Conservation (phyloP, 2,888 invertebrate species). For the Philaethria dido region DNA sequence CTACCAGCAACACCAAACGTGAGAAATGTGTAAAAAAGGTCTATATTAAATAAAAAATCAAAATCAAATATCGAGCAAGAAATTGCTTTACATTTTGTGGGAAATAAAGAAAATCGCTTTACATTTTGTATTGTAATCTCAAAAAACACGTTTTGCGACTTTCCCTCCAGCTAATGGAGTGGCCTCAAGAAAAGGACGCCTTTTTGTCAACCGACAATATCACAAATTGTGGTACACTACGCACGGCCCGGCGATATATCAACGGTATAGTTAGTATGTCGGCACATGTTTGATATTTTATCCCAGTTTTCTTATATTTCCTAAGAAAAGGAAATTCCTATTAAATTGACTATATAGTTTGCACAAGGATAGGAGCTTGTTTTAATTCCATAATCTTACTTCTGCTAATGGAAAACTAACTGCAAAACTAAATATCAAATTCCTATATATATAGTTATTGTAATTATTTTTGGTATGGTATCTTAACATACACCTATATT, state of each 20-base stretch:
- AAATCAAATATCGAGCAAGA: background rate
- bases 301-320: conserved; percentile 13
- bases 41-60: background rate
- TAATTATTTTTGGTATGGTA: too few species aligned
- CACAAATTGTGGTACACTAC: conserved; percentile 59
- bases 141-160: conserved; percentile 58
- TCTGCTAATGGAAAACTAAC: too few species aligned
- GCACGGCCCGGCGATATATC: conserved; percentile 30
- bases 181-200: conserved; percentile 56
- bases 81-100: background rate
- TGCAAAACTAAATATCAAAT: too few species aligned
- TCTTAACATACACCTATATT: too few species aligned
- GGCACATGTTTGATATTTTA: conserved; percentile 11
- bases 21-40: background rate
- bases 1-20: too few species aligned
- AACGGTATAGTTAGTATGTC: conserved; percentile 16
- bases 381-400: too few species aligned
- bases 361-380: background rate
- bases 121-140: conserved; percentile 67
- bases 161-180: conserved; percentile 55
- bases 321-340: background rate
- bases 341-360: conserved; percentile 1
- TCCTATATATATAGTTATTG: too few species aligned
- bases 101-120: conserved; percentile 60
- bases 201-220: conserved; percentile 67